Base-by-base conservation (phyloP, 2,113 vertebrate genomes). In the Brachionichthys hirsutus region DNA sequence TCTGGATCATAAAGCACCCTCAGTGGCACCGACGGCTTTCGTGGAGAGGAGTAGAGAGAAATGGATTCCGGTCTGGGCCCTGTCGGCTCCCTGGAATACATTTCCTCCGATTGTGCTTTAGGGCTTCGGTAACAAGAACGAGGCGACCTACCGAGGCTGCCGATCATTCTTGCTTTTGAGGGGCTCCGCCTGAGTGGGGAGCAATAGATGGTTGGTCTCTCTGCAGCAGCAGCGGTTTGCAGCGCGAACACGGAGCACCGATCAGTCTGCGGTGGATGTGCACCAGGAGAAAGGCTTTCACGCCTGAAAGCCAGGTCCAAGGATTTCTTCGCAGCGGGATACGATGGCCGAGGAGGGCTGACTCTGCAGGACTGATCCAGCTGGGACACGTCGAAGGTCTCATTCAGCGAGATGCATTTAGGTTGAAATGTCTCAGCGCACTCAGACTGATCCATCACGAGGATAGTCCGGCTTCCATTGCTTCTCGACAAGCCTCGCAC, bases 121-220 rank as follows among this genome's bases (percentile, higher is more conserved):
- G 59, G 61, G 67, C 63, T 81, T 66, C 34, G 47, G 16, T 56
- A 24, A 43, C 52, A 58, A 14, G n/a, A 18, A 9, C 7, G 36
- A 42, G 83, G 59, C 2, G 76, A 84, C 36, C 68, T 48, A 12
- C 48, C 24, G 15, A 75, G 49, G 50, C 7, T 16, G 10, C 4
- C 47, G 34, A 24, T 19, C 44, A 53, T 4, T 13, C 30, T 65
- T 2, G 43, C 10, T 60, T 80, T 85, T 12, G 67, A 62, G 13
- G 75, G 82, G 74, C 84, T 85, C 44, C 45, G 79, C 6, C 65
- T 57, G 17, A 59, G 55, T 3, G 78, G 70, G 7, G 73, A 86
- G 8, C 53, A 3, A 43, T 51, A 47, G 40, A 48, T 16, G 47
- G 43, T 55, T 34, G 36, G 4, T 13, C 38, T 57, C 3, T 67